Conservation (phyloP, 2,888 invertebrate species). For the Lepetodrilus schrolli region DNA sequence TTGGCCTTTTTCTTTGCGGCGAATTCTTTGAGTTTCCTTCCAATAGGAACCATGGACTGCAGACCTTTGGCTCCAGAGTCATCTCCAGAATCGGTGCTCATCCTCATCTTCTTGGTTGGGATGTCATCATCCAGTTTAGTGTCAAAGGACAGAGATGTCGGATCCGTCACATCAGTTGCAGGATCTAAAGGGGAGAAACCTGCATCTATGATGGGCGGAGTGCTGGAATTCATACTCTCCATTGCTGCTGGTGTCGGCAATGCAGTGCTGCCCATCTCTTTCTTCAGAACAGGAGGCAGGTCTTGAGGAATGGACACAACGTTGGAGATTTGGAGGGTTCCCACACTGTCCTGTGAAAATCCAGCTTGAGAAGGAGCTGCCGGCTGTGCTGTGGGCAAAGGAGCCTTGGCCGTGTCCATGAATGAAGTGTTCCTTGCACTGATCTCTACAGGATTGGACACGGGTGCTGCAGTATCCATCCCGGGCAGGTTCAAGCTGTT, state of each 20-base stretch:
- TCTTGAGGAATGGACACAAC: constrained; percentile 3
- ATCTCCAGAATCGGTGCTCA: neutral
- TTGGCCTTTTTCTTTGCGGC: neutral
- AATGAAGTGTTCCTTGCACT: neutral
- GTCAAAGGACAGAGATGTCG: neutral
- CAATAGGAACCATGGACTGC: constrained; percentile 16
- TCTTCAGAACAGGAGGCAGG: neutral
- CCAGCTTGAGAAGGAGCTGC: neutral
- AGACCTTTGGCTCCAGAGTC: too few species aligned
- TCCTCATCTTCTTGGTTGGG: neutral
- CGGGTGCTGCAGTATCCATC: neutral
- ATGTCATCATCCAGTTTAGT: neutral
- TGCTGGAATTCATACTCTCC: neutral
- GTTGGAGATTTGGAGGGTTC: constrained; percentile 9
- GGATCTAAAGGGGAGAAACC: neutral
- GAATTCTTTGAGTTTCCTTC: constrained; percentile 9
- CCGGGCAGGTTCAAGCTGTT: neutral
- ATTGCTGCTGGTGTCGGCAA: too few species aligned
- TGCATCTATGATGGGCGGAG: neutral
- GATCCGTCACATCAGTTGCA: neutral
- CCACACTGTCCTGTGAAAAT: constrained; percentile 9
- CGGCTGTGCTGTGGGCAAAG: neutral
- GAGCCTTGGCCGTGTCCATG: neutral
- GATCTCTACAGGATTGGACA: neutral
- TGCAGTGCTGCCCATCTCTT: neutral